Conservation (phyloP, 2,888 invertebrate genomes). For the Craniophora ligustri region DNA sequence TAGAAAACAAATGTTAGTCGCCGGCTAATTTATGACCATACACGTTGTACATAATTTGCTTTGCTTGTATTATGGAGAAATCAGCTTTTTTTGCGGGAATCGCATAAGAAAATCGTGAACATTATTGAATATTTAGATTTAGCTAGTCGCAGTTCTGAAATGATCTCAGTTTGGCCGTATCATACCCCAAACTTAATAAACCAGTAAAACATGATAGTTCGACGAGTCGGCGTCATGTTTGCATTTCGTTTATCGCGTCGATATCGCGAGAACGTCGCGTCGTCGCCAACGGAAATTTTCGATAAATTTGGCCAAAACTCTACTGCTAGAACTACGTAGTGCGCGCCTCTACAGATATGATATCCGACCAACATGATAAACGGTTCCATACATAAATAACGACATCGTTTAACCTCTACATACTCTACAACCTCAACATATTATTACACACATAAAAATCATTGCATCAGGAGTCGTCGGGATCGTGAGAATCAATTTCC, state of each 20-base stretch:
- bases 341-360: conserved; percentile 56
- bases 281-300: conserved; percentile 70
- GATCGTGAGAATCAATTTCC: too few species aligned
- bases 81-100: not conserved
- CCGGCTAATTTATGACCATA: conserved; percentile 21
- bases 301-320: conserved; percentile 67
- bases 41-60: not conserved
- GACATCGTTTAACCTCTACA: conserved; percentile 12
- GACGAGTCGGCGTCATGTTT: conserved; percentile 65
- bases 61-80: conserved; percentile 10
- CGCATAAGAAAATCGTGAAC: not conserved
- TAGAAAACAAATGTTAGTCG: conserved; percentile 21
- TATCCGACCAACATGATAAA: conserved; percentile 59
- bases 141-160: conserved; percentile 5
- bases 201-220: conserved; percentile 39
- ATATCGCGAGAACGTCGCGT: conserved; percentile 59
- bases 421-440: too few species aligned
- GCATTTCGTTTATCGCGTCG: conserved; percentile 73
- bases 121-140: not conserved
- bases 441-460: too few species aligned
- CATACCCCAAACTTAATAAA: conserved; percentile 34
- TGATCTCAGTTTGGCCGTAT: conserved; percentile 5
- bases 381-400: conserved; percentile 37
- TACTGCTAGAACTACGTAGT: conserved; percentile 54
- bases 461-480: too few species aligned